Evolutionary conservation across 1,140 invertebrate species (phyloP).

Genomic region (Druon quercuslanigerum): DNA sequence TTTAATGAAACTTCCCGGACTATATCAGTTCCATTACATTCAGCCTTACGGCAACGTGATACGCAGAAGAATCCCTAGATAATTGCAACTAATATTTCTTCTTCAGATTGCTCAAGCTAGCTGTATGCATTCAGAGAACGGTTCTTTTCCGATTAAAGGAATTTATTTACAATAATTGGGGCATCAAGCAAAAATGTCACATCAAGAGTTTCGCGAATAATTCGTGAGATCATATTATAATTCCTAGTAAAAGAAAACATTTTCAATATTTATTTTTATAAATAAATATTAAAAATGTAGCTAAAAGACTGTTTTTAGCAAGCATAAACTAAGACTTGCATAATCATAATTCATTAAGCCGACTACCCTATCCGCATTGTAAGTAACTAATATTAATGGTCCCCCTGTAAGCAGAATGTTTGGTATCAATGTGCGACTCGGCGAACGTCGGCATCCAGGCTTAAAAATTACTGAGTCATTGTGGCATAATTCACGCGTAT

Average conservation of each 20-base stretch:
- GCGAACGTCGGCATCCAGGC: slow-evolving; percentile 73
- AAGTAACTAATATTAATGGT: slow-evolving; percentile 76
- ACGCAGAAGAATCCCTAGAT: background rate
- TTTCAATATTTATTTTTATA: too few species aligned
- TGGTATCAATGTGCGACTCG: slow-evolving; percentile 71
- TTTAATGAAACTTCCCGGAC: slow-evolving; percentile 17
- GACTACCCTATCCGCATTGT: slow-evolving; percentile 48
- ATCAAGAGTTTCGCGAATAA: too few species aligned
- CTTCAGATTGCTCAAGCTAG: background rate
- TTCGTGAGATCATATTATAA: too few species aligned
- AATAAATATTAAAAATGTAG: too few species aligned
- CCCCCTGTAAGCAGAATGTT: slow-evolving; percentile 61
- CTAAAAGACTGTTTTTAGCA: too few species aligned
- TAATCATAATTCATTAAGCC: slow-evolving; percentile 47
- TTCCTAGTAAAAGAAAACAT: too few species aligned
- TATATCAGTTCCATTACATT: slow-evolving; percentile 30
- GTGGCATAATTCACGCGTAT: slow-evolving; percentile 74
- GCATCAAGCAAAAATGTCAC: too few species aligned
- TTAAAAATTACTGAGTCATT: slow-evolving; percentile 76
- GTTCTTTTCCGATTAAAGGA: too few species aligned
- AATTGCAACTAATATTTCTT: background rate
- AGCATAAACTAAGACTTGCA: background rate
- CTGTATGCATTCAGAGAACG: background rate
- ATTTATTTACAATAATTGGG: too few species aligned
- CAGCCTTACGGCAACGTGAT: slow-evolving; percentile 3